phyloP scores from a whole-genome alignment of 2,113 vertebrate species.

The Hemicordylus capensis region DNA sequence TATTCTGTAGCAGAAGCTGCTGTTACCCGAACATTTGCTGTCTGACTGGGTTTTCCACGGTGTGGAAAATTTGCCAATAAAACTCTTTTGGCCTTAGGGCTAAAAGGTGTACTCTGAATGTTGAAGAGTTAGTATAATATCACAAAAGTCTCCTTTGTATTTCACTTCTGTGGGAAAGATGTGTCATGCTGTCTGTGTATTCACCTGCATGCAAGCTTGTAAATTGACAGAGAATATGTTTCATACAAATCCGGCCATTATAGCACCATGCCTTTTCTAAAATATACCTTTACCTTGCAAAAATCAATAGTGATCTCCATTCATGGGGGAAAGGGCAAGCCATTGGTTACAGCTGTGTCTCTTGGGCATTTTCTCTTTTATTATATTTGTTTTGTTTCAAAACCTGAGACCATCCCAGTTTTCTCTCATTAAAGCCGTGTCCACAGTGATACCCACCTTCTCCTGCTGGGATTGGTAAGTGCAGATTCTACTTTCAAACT shows the following conservation, averaged over 20 bases:
- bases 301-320: background rate
- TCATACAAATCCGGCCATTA: background rate
- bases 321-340: slow-evolving; percentile 6
- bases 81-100: background rate
- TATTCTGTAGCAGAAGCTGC: background rate
- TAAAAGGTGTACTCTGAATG: background rate
- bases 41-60: slow-evolving; percentile 4
- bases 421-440: slow-evolving; percentile 11
- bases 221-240: slow-evolving; percentile 21
- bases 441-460: background rate
- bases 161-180: slow-evolving; percentile 1
- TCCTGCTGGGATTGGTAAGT: slow-evolving; percentile 11
- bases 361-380: background rate
- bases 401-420: background rate
- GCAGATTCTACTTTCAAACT: background rate
- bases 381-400: background rate
- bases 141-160: background rate
- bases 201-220: slow-evolving; percentile 26
- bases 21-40: background rate
- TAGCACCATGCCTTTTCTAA: background rate
- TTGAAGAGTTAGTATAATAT: background rate
- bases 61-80: slow-evolving; percentile 20
- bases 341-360: background rate
- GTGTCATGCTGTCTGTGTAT: slow-evolving; percentile 14
- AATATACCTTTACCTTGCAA: background rate